Conservation (phyloP, 1,140 invertebrate species). For the Aphelinus certus region DNA sequence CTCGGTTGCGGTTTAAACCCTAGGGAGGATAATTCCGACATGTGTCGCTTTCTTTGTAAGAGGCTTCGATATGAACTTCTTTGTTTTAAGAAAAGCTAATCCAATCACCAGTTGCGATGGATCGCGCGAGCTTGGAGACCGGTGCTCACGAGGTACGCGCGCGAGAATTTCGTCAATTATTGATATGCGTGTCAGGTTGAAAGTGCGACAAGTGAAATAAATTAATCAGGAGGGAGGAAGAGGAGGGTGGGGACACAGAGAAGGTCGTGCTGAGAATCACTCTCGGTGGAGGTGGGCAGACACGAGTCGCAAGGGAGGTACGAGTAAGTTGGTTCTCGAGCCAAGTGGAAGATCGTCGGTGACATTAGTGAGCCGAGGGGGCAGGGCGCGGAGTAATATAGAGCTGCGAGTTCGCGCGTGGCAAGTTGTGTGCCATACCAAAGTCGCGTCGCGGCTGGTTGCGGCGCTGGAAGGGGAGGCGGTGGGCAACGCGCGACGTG, state of each 20-base stretch:
- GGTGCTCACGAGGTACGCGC: too few relatives aligned
- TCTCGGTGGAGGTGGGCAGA: background rate
- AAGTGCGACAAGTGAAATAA: conserved; percentile 16
- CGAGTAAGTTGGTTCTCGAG: conserved; percentile 22
- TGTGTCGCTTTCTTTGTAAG: too few relatives aligned
- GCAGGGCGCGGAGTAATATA: too few relatives aligned
- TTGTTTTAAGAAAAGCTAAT: too few relatives aligned
- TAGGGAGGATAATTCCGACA: too few relatives aligned
- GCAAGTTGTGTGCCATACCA: background rate
- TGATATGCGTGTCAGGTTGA: too few relatives aligned
- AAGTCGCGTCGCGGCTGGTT: conserved; percentile 5
- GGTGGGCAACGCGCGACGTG: conserved; percentile 41
- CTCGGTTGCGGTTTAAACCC: too few relatives aligned
- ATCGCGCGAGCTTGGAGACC: too few relatives aligned
- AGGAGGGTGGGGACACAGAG: background rate
- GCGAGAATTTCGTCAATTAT: too few relatives aligned
- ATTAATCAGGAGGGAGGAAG: conserved; percentile 2
- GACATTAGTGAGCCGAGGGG: background rate
- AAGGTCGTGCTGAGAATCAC: conserved; percentile 16
- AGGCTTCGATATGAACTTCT: too few relatives aligned
- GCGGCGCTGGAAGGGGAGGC: conserved; percentile 12
- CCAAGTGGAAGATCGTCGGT: conserved; percentile 9
- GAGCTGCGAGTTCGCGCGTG: too few relatives aligned
- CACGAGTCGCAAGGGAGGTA: background rate
- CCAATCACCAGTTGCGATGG: too few relatives aligned